Base-by-base conservation (phyloP, 2,797 vertebrate species). In the Podarcis siculus region DNA sequence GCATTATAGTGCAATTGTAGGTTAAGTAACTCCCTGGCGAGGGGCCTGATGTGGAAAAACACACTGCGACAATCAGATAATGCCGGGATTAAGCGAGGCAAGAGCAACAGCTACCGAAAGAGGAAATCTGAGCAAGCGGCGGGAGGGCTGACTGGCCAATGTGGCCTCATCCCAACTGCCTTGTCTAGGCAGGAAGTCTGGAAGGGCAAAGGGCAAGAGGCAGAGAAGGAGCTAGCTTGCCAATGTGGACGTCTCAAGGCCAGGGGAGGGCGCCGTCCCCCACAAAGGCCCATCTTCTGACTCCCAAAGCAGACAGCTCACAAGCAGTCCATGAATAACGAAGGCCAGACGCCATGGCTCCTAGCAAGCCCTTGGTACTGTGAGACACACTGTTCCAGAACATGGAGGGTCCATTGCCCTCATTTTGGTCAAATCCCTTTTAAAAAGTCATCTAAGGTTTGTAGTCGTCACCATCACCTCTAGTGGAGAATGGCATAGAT, bases 21-120 rank as follows among this genome's bases (percentile, higher is more conserved):
- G 95, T 95, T 95, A 95, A 96, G 95, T 95, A 92, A 95, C 90
- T 88, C 91, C 58, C 45, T 96, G 96, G 95, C 95, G 79, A 0
- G 0, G 80, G 73, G 94, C 96, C 95, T 87, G 85, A 93, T 42
- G 19, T 10, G 72, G 91, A 93, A 95, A 85, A 95, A 89, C 91
- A 23, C 3, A 17, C 93, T 8, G 93, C 79, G 93, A 94, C 95
- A 89, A 95, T 92, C 95, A 87, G 95, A 96, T 93, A 94, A 94
- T 23, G 92, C 86, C 49, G 92, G 95, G 83, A 88, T 85, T 82
- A 91, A 91, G 89, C 92, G 82, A n/a, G 91, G 39, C 86, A 90
- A 92, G 79, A 32, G 77, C 77, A 82, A 79, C 90, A 82, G 94
- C 94, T 89, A 89, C 87, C 27, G 89, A 30, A 49, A 86, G 89